phyloP scores from a whole-genome alignment of 1,140 invertebrate species.

The Achatina immaculata region DNA sequence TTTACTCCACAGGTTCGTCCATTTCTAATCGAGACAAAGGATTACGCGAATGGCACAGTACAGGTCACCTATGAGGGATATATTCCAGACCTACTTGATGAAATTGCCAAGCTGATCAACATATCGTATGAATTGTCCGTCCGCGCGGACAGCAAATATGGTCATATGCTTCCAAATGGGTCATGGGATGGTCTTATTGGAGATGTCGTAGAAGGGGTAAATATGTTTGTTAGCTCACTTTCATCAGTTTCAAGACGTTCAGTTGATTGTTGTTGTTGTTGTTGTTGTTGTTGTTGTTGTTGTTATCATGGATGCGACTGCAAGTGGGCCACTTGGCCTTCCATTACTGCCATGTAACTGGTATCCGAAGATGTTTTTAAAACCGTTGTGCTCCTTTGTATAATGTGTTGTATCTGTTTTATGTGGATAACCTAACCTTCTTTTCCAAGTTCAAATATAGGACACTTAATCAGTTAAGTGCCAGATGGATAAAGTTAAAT shows the following conservation, averaged over 20 bases:
- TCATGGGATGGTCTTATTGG: constrained; percentile 73
- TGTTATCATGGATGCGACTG: neutral
- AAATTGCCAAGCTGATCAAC: constrained; percentile 75
- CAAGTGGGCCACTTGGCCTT: neutral
- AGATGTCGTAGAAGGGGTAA: constrained; percentile 56
- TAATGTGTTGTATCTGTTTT: too few species aligned
- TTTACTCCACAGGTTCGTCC: constrained; percentile 32
- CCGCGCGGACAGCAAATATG: constrained; percentile 94
- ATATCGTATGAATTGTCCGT: constrained; percentile 91
- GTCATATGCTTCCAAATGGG: constrained; percentile 82
- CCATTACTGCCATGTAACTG: neutral
- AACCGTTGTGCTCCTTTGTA: neutral
- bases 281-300: neutral
- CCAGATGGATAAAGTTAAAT: too few species aligned
- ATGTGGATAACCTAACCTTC: too few species aligned
- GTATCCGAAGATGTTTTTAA: neutral
- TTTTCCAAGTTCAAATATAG: too few species aligned
- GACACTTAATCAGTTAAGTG: too few species aligned
- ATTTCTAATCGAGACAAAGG: constrained; percentile 21
- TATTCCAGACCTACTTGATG: constrained; percentile 58
- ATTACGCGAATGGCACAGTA: neutral
- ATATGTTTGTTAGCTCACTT: neutral
- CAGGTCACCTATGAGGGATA: constrained; percentile 48
- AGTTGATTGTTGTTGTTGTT: neutral
- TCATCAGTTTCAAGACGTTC: neutral